Evolutionary conservation across 2,113 vertebrate species (phyloP).

Genomic region (Oxygymnocypris stewartii): DNA sequence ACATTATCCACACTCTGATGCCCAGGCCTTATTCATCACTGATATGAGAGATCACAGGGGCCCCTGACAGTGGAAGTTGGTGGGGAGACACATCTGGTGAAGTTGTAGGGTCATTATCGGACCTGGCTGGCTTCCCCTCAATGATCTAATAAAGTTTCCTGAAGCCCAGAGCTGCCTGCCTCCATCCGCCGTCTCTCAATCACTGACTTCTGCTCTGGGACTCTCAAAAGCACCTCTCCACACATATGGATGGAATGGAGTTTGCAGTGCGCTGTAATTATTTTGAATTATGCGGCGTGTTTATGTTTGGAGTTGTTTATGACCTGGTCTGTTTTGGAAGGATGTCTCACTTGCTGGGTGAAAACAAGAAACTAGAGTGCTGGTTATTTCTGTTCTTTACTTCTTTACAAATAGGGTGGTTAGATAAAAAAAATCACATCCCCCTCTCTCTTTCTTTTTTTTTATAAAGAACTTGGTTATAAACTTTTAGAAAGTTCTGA

Average conservation of each 20-base stretch:
- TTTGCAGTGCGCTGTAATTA: not conserved
- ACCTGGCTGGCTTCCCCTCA: constrained; percentile 42
- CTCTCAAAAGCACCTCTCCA: constrained; percentile 1
- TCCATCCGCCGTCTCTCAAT: not conserved
- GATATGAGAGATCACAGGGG: constrained; percentile 58
- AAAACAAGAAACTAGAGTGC: not conserved
- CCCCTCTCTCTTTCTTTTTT: not conserved
- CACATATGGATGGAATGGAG: constrained; percentile 15
- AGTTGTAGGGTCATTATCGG: constrained; percentile 52
- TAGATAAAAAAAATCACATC: not conserved
- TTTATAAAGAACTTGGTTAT: too few relatives aligned
- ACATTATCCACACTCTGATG: constrained; percentile 49
- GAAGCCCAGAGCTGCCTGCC: constrained; percentile 19
- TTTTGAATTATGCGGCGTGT: constrained; percentile 23
- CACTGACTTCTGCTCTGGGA: constrained; percentile 8
- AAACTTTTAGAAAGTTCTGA: not conserved
- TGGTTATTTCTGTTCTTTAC: not conserved
- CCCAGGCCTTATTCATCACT: constrained; percentile 55
- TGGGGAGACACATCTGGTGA: constrained; percentile 57
- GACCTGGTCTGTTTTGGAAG: not conserved
- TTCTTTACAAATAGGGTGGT: not conserved
- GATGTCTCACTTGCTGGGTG: not conserved
- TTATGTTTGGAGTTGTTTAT: constrained; percentile 4
- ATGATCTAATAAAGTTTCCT: constrained; percentile 60
- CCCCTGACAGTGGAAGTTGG: constrained; percentile 50